phyloP scores from a whole-genome alignment of 2,888 invertebrate genomes.

The Neoascia interrupta region DNA sequence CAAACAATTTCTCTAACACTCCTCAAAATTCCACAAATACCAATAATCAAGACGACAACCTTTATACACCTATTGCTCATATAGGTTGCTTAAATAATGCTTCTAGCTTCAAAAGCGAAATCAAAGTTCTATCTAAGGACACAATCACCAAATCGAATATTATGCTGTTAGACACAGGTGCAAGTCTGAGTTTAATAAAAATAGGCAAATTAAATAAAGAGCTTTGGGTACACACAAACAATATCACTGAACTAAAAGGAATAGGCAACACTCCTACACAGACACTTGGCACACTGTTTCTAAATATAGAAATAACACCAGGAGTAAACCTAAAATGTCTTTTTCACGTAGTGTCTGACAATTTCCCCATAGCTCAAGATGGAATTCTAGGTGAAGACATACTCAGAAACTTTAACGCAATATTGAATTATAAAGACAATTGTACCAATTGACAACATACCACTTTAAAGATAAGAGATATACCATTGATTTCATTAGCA shows the following conservation, averaged over 20 bases:
- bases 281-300: neutral
- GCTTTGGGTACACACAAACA: neutral
- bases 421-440: neutral
- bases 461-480: neutral
- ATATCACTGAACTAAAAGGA: neutral
- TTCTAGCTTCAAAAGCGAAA: conserved; percentile 4
- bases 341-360: conserved; percentile 1
- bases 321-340: neutral
- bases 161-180: conserved; percentile 8
- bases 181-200: neutral
- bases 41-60: no score
- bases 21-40: no score
- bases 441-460: neutral
- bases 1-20: no score
- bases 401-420: neutral
- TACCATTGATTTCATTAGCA: no score
- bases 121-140: neutral
- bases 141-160: neutral
- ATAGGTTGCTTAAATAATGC: conserved; percentile 1
- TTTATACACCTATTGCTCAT: no score
- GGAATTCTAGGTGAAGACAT: neutral
- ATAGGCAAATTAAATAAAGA: neutral
- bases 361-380: neutral
- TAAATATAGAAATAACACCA: neutral
- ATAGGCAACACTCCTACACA: conserved; percentile 1